Base-by-base conservation (phyloP, 2,888 invertebrate genomes). In the Sarcophaga subvicina region DNA sequence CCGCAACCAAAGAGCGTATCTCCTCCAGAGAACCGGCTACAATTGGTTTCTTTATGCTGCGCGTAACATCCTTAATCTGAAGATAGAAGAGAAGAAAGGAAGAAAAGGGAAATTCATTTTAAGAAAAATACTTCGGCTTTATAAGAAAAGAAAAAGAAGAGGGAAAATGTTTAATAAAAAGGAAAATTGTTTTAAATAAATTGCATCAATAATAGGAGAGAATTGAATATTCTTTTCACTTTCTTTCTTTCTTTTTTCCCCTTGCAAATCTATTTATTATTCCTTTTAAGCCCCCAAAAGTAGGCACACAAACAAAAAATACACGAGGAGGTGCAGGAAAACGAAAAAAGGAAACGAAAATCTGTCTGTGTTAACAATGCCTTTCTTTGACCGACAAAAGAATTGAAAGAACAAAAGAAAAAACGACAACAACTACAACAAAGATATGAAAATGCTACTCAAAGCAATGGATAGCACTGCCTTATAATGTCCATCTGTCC, bases 41-140 rank as follows among this genome's bases (percentile, higher is more conserved):
- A 90, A 97, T 95, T 88, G 97, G 97, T 94, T 97, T 97, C 91
- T 96, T 96, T 91, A 96, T 95, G 92, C 97, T 96, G 90, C 98
- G 95, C 90, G 95, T 95, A 88, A 96, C 95, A 94, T 97, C 97
- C 92, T 93, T 93, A 89, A 94, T 92, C 93, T 94, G 62, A 80
- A 49, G 69, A 4, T 14, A 59, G 11, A 27, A 69, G 12, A 27
- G 64, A 22, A 3, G 0, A 66, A 63, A 66, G 47, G 22, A 47
- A 25, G n/a, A 75, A 54, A 70, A 12, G 47, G 64, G 47, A 70
- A 70, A 6, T 22, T 54, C 17, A n/a, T 25, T 11, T 60, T 62
- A 25, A 4, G 37, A 76, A 17, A 49, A 66, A 27, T 45, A 1
- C 11, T 49, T 49, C 14, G 2, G 60, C 22, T 49, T 77, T 59